Evolutionary conservation across 37 sponge, comb jelly and placozoan genomes (phyloP), one percentile per base, ranked within the genome.

Genomic region (Corticium candelabrum): DNA sequence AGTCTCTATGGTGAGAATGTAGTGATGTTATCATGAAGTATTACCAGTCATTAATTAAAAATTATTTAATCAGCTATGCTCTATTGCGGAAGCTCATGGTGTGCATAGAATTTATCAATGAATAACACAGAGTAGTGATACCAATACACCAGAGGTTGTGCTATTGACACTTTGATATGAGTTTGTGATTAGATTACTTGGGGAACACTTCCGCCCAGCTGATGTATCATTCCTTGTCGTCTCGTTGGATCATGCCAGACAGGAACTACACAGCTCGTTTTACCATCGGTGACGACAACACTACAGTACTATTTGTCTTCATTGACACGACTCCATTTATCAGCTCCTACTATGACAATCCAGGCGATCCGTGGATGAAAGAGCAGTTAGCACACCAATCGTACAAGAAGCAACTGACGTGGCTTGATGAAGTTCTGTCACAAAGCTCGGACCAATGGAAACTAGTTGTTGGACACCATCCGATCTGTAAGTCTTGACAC

Each of bases 381-480:
- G 38, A 72, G 3, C 71, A 80, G 38, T 15, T 80, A 27, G 72
- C 5, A 37, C 33, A 76, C 29, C 32, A 34, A 36, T n/a, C 70
- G 1, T 69, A 68, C 75, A 80, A 80, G 31, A 38, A 72, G 35
- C 32, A 76, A 2, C 74, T 80, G 38, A n/a, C 71, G 2, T 80
- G 81, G 81, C 39, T 80, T 37, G 73, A 80, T 5, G 3, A 73
- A 38, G 40, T 39, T 41, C 81, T 80, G 29, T 32, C 37, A 34
- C 36, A 69, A 38, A 33, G 57, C 72, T 31, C 4, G 3, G 71
- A 41, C 37, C 27, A 80, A 38, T 80, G 81, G 81, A 31, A 69
- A 35, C 35, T 80, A 29, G 81, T 73, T 38, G 74, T 80, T 7
- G 81, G 81, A 72, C 81, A 80, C 37, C 81, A 80, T 35, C 81